Evolutionary conservation across 30 jellyfish, hydroid and myxozoan genomes (phyloP).

Genomic region (Euphysa ruthae): DNA sequence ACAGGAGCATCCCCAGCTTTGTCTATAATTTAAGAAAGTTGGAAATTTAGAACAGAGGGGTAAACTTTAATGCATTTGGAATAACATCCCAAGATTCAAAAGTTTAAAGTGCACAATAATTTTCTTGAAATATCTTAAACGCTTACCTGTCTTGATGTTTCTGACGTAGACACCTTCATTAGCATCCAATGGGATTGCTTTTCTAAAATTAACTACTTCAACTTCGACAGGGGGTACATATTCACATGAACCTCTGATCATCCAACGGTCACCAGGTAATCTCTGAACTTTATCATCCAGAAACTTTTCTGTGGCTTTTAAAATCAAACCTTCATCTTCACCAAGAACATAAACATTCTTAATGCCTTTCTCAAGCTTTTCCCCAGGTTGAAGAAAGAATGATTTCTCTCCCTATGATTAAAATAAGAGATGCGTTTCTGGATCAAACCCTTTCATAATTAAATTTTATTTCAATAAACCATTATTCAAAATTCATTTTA

Average conservation of each 20-base stretch:
- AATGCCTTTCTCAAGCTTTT: slow-evolving; percentile 70
- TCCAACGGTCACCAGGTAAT: slow-evolving; percentile 92
- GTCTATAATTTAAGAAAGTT: too few relatives aligned
- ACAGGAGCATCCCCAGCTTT: too few relatives aligned
- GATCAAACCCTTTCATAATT: too few relatives aligned
- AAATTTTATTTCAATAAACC: too few relatives aligned
- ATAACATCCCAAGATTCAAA: too few relatives aligned
- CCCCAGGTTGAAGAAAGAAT: slow-evolving; percentile 89
- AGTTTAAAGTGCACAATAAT: too few relatives aligned
- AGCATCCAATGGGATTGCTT: slow-evolving; percentile 98
- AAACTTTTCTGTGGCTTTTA: slow-evolving; percentile 80
- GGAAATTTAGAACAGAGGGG: too few relatives aligned
- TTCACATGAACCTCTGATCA: slow-evolving; percentile 96
- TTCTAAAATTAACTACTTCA: slow-evolving; percentile 71
- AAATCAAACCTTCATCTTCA: slow-evolving; percentile 85
- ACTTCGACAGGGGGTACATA: slow-evolving; percentile 98
- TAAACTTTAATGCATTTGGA: too few relatives aligned
- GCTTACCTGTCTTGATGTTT: slow-evolving; percentile 78
- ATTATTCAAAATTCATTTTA: too few relatives aligned
- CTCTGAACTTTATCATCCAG: slow-evolving; percentile 43
- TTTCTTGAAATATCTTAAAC: too few relatives aligned
- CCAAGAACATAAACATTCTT: slow-evolving; percentile 85
- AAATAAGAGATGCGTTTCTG: neutral
- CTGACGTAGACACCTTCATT: slow-evolving; percentile 95
- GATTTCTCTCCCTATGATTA: slow-evolving; percentile 82